Conservation (phyloP, 2,113 vertebrate species). For the Anhinga anhinga region DNA sequence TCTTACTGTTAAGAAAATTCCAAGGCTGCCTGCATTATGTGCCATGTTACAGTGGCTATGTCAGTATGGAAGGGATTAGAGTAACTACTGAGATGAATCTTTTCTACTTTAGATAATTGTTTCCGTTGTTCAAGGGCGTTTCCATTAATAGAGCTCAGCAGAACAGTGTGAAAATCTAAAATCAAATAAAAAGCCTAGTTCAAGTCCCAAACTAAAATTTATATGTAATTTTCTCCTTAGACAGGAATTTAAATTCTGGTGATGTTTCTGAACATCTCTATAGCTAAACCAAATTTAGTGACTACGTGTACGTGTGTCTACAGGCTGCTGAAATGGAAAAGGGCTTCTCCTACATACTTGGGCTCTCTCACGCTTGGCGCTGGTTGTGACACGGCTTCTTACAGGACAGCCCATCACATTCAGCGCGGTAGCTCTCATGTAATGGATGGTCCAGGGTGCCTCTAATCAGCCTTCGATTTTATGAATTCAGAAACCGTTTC, state of each 20-base stretch:
- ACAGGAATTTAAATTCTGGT: not conserved
- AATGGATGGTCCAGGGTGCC: not conserved
- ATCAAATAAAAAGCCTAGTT: not conserved
- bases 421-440: not conserved
- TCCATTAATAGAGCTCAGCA: not conserved
- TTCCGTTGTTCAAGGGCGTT: not conserved
- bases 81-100: not conserved
- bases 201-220: not conserved
- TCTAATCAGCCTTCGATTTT: not conserved
- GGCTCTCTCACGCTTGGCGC: rapidly evolving
- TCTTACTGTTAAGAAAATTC: not conserved
- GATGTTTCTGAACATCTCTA: not conserved
- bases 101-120: not conserved
- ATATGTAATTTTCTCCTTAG: not conserved
- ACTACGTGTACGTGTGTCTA: not conserved
- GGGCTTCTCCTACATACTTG: not conserved
- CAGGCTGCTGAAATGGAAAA: not conserved
- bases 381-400: not conserved
- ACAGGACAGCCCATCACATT: not conserved
- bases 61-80: not conserved
- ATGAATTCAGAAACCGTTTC: not conserved
- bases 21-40: not conserved
- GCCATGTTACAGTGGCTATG: not conserved
- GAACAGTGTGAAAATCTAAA: not conserved
- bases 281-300: not conserved